A percentile compares a stretch with the other conserved stretches of the same genome.
These are phyloP conservation scores for Nycticorax nycticorax DNA, from an alignment of 2,113 vertebrate species.

Conservation along the genomic window DNA sequence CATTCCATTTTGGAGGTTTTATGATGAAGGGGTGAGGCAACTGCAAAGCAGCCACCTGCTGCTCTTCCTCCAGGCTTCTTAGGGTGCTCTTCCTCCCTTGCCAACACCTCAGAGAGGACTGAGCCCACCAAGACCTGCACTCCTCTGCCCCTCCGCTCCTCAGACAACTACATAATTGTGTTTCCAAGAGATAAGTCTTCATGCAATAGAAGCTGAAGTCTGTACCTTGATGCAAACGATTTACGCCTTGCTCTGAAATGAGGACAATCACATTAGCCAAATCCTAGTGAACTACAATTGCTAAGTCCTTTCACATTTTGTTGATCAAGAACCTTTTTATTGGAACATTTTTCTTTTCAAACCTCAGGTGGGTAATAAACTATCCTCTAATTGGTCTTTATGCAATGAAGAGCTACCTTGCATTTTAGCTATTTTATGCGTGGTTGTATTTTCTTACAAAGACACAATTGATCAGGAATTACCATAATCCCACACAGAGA, in stretches of 20 bases:
- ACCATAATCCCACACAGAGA: constrained; percentile 11
- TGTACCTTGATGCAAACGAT: neutral
- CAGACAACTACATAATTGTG: neutral
- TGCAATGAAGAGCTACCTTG: neutral
- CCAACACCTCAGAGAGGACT: neutral
- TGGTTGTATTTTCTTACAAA: constrained; percentile 46
- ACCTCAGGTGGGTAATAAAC: constrained; percentile 20
- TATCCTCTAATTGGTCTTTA: constrained; percentile 37
- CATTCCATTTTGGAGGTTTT: neutral
- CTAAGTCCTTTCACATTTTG: constrained; percentile 46
- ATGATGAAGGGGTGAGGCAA: neutral
- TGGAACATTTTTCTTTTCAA: neutral
- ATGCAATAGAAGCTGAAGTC: neutral
- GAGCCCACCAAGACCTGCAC: neutral
- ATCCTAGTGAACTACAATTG: constrained; percentile 11
- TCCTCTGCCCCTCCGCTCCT: neutral
- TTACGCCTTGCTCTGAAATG: neutral
- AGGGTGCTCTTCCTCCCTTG: neutral
- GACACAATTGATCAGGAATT: constrained; percentile 41
- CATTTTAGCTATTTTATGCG: neutral
- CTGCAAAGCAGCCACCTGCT: neutral
- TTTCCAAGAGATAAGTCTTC: neutral
- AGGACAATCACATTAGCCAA: constrained; percentile 23
- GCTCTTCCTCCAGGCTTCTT: neutral
- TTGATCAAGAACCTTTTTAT: constrained; percentile 40